phyloP scores from a whole-genome alignment of 2,888 invertebrate species.

The Agonopterix heracliana region DNA sequence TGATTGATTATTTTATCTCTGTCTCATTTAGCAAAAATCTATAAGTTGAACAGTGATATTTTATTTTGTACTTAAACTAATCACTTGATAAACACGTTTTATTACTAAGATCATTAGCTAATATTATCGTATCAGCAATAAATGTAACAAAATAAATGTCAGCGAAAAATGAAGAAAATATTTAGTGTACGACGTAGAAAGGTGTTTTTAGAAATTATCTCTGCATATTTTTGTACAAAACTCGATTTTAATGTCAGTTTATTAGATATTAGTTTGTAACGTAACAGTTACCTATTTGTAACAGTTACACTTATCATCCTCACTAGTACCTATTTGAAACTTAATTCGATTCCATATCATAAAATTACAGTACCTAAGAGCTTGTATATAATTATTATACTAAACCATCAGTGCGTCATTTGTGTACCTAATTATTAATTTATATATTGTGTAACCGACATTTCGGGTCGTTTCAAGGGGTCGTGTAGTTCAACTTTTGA shows the following conservation, averaged over 20 bases:
- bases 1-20: too few relatives aligned
- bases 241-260: constrained; percentile 38
- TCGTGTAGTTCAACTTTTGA: too few relatives aligned
- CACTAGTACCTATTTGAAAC: constrained; percentile 43
- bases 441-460: too few relatives aligned
- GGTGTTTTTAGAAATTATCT: constrained; percentile 40
- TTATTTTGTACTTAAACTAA: background rate
- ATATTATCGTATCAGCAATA: background rate
- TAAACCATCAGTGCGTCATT: background rate
- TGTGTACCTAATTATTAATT: too few relatives aligned
- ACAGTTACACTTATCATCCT: constrained; percentile 31
- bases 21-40: too few relatives aligned
- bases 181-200: constrained; percentile 21
- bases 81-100: background rate
- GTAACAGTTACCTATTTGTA: constrained; percentile 2
- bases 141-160: constrained; percentile 12
- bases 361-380: constrained; percentile 49
- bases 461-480: too few relatives aligned
- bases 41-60: too few relatives aligned
- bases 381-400: constrained; percentile 50
- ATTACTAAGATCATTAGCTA: background rate
- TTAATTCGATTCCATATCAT: constrained; percentile 63
- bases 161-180: constrained; percentile 22
- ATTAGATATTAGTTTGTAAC: constrained; percentile 22
- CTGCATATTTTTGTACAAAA: constrained; percentile 64